Evolutionary conservation across 2,797 vertebrate species (phyloP).

Genomic region (Peromyscus melanophrys): DNA sequence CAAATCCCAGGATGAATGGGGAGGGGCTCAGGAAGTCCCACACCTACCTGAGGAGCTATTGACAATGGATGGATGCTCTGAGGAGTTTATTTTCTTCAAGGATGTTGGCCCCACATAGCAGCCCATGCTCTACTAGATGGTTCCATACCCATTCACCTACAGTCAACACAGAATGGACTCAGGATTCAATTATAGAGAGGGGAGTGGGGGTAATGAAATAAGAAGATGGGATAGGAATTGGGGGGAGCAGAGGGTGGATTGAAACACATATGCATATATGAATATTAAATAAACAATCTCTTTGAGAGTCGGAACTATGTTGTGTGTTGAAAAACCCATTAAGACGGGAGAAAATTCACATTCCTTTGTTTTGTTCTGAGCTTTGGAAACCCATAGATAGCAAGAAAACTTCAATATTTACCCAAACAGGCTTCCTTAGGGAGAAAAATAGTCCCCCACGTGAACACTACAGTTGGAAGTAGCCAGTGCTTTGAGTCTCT

Average conservation of each 20-base stretch:
- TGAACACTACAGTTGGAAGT: accelerated
- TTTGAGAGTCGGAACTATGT: neutral
- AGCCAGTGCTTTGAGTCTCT: accelerated
- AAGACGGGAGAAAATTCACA: neutral
- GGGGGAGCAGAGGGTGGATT: neutral
- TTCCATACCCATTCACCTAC: neutral
- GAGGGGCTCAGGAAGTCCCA: neutral
- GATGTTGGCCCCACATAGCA: neutral
- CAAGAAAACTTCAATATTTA: neutral
- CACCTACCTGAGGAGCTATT: too few species aligned
- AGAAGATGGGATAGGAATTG: neutral
- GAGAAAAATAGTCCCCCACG: neutral
- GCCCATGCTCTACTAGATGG: neutral
- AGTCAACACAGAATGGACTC: neutral
- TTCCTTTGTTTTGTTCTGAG: neutral
- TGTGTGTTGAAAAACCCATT: neutral
- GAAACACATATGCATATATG: neutral
- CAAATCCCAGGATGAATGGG: neutral
- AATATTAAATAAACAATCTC: neutral
- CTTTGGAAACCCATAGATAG: neutral
- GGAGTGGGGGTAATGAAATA: neutral
- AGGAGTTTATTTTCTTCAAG: neutral
- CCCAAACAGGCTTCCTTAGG: neutral
- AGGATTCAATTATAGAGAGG: neutral
- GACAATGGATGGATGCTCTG: neutral